Evolutionary conservation across 1,140 invertebrate genomes (phyloP), one percentile per base, ranked within the genome.

Genomic region (Ceratina calcarata): DNA sequence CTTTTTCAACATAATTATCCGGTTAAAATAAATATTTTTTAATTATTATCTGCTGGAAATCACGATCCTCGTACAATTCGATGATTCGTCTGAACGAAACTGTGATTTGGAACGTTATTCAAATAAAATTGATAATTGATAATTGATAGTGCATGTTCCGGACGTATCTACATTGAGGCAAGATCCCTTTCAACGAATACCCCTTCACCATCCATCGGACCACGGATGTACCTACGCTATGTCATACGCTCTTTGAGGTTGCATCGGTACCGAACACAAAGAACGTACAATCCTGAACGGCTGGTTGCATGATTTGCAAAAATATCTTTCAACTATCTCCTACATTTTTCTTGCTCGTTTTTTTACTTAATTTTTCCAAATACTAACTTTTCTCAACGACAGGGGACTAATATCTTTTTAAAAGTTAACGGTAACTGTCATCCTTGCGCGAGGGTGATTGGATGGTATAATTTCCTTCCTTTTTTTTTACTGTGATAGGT

Each of bases 101-200:
- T 13, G 62, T 24, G 57, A 55, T 53, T 53, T 22, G n/a, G 51
- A 65, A 65, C 37, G 67, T 51, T 60, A 68, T 27, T 53, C 45
- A 53, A 22, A 3, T 65, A 22, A 55, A 60, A 60, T 32, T 12
- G 18, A 37, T 27, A 32, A 60, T 32, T 12, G 18, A 37, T 27
- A 32, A 69, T 10, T 55, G 83, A 68, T 85, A 87, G 80, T 88
- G 85, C 84, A 84, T 85, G 86, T 85, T 86, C 75, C 86, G 82
- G 81, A 90, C 75, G 53, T 64, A 77, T 88, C 78, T 83, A 87
- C 82, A 84, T 61, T 82, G 80, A 87, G 87, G 81, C 87, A 87
- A 90, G 84, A 91, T 86, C 65, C 75, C 76, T n/a, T 78, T 90
- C 67, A 82, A 86, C 89, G 78, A 90, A 86, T 86, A 82, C 22